Evolutionary conservation across 2,797 vertebrate genomes (phyloP).

Genomic region (Coccyzus lansbergi): DNA sequence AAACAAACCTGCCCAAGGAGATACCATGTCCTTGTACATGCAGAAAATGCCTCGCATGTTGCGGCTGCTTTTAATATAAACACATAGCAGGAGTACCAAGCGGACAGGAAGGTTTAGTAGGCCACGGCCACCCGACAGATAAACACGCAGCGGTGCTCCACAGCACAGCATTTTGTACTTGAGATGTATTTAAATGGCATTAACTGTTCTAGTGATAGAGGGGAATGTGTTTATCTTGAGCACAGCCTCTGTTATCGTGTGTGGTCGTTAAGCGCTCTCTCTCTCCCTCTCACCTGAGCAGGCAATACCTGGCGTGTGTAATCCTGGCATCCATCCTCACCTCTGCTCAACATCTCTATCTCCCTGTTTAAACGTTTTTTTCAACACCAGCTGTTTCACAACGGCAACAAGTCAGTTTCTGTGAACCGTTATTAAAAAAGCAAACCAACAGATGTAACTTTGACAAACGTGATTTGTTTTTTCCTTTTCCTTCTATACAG

Average conservation of each 20-base stretch:
- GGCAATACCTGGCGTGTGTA: not conserved
- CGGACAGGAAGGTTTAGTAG: not conserved
- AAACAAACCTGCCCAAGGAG: accelerated
- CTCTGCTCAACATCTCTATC: not conserved
- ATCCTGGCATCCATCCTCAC: not conserved
- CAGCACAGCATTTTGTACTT: not conserved
- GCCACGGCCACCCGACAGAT: not conserved
- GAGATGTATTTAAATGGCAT: not conserved
- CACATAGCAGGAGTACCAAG: accelerated
- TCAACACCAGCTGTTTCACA: not conserved
- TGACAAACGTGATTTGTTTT: not conserved
- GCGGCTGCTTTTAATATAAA: not conserved
- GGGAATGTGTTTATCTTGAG: not conserved
- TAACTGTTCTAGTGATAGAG: not conserved
- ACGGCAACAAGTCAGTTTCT: not conserved
- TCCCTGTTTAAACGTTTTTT: not conserved
- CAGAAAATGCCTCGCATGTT: accelerated
- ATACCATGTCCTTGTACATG: not conserved
- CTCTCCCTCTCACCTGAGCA: not conserved
- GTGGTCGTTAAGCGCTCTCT: not conserved
- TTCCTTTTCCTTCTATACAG: not conserved
- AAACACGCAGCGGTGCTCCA: not conserved
- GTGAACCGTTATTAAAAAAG: not conserved
- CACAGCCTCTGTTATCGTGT: accelerated
- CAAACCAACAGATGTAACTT: not conserved